These are phyloP conservation scores for Polydrusus pterygomalis DNA, from an alignment of 2,888 invertebrate genomes.

Conservation along the genomic window DNA sequence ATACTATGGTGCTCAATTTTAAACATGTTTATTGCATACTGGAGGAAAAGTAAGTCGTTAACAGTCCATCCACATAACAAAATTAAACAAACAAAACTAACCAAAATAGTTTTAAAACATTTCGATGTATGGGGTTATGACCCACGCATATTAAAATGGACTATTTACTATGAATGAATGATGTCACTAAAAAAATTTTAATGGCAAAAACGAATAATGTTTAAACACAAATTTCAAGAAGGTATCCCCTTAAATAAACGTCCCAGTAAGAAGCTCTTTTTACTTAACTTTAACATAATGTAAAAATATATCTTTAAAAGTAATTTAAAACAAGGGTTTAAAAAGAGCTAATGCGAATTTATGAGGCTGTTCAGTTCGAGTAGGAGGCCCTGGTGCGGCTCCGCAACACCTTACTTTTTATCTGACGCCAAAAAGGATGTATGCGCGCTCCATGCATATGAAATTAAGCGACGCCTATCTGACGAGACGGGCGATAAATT, in stretches of 20 bases:
- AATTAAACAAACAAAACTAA: too few species aligned
- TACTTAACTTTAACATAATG: neutral
- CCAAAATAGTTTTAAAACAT: too few species aligned
- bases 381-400: constrained; percentile 18
- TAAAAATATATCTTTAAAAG: constrained; percentile 5
- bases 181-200: neutral
- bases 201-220: neutral
- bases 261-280: neutral
- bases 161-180: neutral
- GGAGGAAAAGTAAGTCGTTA: too few species aligned
- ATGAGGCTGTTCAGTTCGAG: constrained; percentile 19
- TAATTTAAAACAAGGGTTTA: constrained; percentile 24
- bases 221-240: neutral
- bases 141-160: neutral
- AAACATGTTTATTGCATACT: too few species aligned
- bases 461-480: constrained; percentile 51
- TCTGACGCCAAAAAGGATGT: constrained; percentile 40
- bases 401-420: constrained; percentile 37
- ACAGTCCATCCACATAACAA: too few species aligned
- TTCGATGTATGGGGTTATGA: too few species aligned
- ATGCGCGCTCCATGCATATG: constrained; percentile 44
- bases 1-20: too few species aligned
- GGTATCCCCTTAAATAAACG: neutral
- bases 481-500: constrained; percentile 45
- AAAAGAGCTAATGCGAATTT: constrained; percentile 31